Evolutionary conservation across 2,797 vertebrate species (phyloP).

Genomic region (Eleutherodactylus coqui): DNA sequence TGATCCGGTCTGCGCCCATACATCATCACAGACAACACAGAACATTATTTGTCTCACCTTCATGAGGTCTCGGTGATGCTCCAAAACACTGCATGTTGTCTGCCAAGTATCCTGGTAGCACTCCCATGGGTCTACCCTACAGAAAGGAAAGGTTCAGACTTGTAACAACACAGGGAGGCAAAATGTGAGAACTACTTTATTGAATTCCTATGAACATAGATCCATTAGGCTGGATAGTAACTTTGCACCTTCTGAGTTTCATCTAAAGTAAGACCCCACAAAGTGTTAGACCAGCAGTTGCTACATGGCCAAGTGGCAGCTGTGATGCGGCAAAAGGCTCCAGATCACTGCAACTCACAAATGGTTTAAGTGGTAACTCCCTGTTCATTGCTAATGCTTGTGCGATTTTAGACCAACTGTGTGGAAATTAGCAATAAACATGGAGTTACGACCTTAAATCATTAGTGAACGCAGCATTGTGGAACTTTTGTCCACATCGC

Average conservation of each 20-base stretch:
- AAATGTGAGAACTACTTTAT: neutral
- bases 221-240: neutral
- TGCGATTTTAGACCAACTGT: too few species aligned
- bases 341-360: too few species aligned
- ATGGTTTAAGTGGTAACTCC: too few species aligned
- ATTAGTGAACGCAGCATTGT: too few species aligned
- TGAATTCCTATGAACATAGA: neutral
- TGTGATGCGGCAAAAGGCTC: too few species aligned
- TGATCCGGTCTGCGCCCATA: neutral
- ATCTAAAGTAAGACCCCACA: too few species aligned
- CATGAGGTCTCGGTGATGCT: slow-evolving; percentile 97
- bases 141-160: neutral
- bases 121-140: slow-evolving; percentile 97
- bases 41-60: slow-evolving; percentile 79
- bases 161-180: neutral
- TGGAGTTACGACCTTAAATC: too few species aligned
- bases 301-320: too few species aligned
- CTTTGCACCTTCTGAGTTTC: neutral
- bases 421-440: too few species aligned
- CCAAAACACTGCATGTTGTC: slow-evolving; percentile 95
- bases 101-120: slow-evolving; percentile 99
- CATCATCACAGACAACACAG: neutral
- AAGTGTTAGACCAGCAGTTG: too few species aligned
- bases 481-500: too few species aligned
- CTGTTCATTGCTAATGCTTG: too few species aligned